Base-by-base conservation (phyloP, 2,113 vertebrate genomes). In the Ranitomeya imitator region DNA sequence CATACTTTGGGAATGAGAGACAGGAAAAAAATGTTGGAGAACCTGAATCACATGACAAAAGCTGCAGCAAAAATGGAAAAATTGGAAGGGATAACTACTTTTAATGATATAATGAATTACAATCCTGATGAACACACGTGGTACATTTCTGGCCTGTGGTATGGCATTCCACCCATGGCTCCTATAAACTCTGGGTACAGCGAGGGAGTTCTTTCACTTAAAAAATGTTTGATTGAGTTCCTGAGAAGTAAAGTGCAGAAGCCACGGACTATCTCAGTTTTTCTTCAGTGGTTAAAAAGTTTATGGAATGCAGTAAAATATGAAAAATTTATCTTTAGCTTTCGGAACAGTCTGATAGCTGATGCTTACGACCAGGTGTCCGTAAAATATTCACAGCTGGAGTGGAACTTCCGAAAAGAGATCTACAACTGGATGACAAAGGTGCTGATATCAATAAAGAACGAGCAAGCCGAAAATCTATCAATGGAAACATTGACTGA, bases 11-110 rank as follows among this genome's bases (percentile, higher is more conserved):
- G 93, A 90, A 89, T 89, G 0, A 90, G 93, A 85, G 95, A 95
- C n/a, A 90, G 94, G 63, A 93, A 93, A 18, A 90, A 91, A 57
- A 90, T 94, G 6, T 31, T 93, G 45, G 92, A 95, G 1, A 92
- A 93, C 7, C 89, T 95, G 8, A 82, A 94, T 31, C 93, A 96
- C 4, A 94, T 92, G 93, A 94, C 93, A 16, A 90, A 91, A 55
- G 92, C 92, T 7, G 92, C 92, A 15, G 91, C 93, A 12, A 95
- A 91, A 21, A 92, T 93, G 94, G 96, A 96, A 83, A 94, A 91
- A 19, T 94, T 92, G 84, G 73, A 89, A 0, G 90, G 92, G 26
- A 71, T 90, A 74, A 90, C 92, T 7, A 87, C 91, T 15, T 90
- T 93, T 31, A 92, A 90, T 0, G 88, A 92, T 84, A 74, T 92